Evolutionary conservation across 2,797 vertebrate species (phyloP), one percentile per base, ranked within the genome.

Genomic region (Helostoma temminkii): DNA sequence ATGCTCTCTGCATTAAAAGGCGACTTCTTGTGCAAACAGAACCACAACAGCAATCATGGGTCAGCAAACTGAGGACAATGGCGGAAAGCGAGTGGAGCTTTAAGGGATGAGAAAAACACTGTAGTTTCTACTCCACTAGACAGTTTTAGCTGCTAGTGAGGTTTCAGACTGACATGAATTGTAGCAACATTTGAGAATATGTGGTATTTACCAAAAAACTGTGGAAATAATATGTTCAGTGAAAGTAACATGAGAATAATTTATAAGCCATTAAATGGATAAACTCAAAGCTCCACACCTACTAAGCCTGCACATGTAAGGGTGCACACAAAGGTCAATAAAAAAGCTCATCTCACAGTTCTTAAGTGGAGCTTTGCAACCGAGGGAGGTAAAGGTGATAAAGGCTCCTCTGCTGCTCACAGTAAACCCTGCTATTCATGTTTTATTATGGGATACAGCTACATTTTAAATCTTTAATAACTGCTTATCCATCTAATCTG

Each of bases 1-100:
- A 66, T 72, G 64, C 74, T 88, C 78, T 82, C 66, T 92, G 87
- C 89, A 90, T 92, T 91, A 90, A 85, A 56, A 42, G 52, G 26
- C 30, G 63, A 83, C 71, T 47, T 80, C 80, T 88, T 76, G 57
- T 76, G 55, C 66, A 85, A 83, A 86, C 76, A 77, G 79, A 91
- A 90, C 91, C 90, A 84, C 85, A 92, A 64, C 78, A 87, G 77
- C 77, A 87, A 81, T 83, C 69, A 80, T 12, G 22, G 50, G 61
- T 72, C 60, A 26, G 48, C 70, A 76, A 11, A 61, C 21, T 78
- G 74, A 45, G 49, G 32, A 30, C 24, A 32, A 1, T 42, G 1
- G 6, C 28, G 16, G 24, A 42, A 26, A 57, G 24, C 19, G 14
- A 42, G 6, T 25, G 3, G 4, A 24, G 10, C 16, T 55, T 39